Conservation (phyloP, 2,113 vertebrate species). For the Rhinogobius similis region DNA sequence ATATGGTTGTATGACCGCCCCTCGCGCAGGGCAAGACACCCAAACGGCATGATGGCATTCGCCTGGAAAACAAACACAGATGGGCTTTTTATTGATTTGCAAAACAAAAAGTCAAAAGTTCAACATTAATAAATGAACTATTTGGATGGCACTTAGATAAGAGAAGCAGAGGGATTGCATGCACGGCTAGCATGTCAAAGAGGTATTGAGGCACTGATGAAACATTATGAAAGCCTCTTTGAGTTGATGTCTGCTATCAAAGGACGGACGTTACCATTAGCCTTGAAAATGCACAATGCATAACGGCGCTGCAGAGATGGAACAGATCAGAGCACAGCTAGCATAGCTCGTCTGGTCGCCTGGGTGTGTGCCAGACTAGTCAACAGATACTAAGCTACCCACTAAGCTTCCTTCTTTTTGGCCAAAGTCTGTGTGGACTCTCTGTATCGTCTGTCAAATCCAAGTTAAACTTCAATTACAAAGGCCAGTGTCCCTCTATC, state of each 20-base stretch:
- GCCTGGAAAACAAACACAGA: constrained; percentile 60
- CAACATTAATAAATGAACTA: constrained; percentile 4
- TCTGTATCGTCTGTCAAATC: constrained; percentile 62
- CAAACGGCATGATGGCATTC: constrained; percentile 84
- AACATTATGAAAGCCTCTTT: constrained; percentile 51
- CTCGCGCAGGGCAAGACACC: constrained; percentile 84
- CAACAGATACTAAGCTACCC: constrained; percentile 66
- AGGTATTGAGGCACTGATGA: constrained; percentile 45
- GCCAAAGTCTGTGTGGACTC: constrained; percentile 60
- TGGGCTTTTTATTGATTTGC: constrained; percentile 13
- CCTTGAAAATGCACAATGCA: constrained; percentile 31
- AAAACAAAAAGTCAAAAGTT: constrained; percentile 15
- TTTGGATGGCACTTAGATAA: constrained; percentile 30
- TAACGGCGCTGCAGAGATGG: constrained; percentile 21
- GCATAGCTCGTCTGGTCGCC: constrained; percentile 41
- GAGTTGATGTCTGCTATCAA: constrained; percentile 21
- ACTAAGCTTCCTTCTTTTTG: constrained; percentile 58
- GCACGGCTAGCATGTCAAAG: constrained; percentile 33
- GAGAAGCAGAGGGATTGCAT: constrained; percentile 37
- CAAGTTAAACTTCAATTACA: constrained; percentile 60
- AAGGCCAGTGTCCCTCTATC: constrained; percentile 41
- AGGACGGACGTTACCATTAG: constrained; percentile 8
- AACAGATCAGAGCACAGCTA: constrained; percentile 27
- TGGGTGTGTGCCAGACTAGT: constrained; percentile 60
- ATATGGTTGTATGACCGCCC: constrained; percentile 80